phyloP scores from a whole-genome alignment of 2,797 vertebrate genomes.

The Protosalanx chinensis region DNA sequence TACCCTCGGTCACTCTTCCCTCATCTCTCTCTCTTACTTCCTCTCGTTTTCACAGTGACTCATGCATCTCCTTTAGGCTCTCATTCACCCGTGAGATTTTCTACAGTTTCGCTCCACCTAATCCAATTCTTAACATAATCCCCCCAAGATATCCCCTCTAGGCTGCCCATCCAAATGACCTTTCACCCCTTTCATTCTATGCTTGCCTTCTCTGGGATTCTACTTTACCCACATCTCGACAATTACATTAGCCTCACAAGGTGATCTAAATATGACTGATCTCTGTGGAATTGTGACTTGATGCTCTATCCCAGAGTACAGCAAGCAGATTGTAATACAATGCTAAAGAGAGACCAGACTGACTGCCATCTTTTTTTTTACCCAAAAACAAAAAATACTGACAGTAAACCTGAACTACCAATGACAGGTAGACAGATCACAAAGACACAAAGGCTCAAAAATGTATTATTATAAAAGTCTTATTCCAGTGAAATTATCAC shows the following conservation, averaged over 20 bases:
- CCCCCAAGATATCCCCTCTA: slow-evolving; percentile 1
- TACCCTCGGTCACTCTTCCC: slow-evolving; percentile 21
- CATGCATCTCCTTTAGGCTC: slow-evolving; percentile 2
- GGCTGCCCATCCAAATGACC: not conserved
- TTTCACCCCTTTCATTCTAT: not conserved
- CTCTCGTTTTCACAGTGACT: not conserved
- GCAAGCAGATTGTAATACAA: not conserved
- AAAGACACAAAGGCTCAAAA: not conserved
- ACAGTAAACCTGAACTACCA: slow-evolving; percentile 46
- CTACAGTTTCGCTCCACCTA: slow-evolving; percentile 9
- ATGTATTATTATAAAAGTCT: not conserved
- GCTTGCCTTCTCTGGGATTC: slow-evolving; percentile 21
- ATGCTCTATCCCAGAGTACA: not conserved
- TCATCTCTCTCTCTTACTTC: slow-evolving; percentile 23
- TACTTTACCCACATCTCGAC: slow-evolving; percentile 6
- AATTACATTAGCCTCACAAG: not conserved
- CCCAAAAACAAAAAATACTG: slow-evolving; percentile 50
- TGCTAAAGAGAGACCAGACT: not conserved
- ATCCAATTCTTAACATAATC: slow-evolving; percentile 16
- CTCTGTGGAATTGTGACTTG: not conserved
- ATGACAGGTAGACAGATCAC: slow-evolving; percentile 1
- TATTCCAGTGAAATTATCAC: slow-evolving; percentile 12
- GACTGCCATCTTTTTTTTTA: not conserved
- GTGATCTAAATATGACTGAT: not conserved
- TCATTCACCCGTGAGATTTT: slow-evolving; percentile 10